Base-by-base conservation (phyloP, 2,113 vertebrate species). In the Urocitellus parryii region DNA sequence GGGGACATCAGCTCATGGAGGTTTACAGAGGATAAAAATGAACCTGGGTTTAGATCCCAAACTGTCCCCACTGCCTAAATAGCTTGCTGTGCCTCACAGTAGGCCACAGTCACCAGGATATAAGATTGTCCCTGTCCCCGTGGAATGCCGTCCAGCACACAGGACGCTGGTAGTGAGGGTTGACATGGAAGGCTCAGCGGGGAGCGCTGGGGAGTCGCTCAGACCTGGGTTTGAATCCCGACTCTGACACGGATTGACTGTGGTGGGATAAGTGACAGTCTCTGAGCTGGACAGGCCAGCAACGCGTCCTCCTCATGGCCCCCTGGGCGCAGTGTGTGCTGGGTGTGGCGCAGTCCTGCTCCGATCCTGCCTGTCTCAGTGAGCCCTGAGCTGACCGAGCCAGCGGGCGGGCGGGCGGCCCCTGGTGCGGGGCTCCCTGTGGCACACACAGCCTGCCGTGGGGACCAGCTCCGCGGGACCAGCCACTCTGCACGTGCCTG, bases 311-410 rank as follows among this genome's bases (percentile, higher is more conserved):
- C 22, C 20, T 24, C 58, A 24, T 13, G 48, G 48, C 12, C 48
- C 10, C 48, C 48, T 11, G 48, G 10, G 48, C 48, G 2, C 6
- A 2, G 37, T 0, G 0, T 18, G 14, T 2, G 20, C 34, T 20
- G 25, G n/a, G 53, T 10, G 2, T 48, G 2, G 11, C 53, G 5
- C 72, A 13, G 22, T n/a, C 37, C 29, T 1, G 25, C 39, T 5
- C 2, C 24, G 1, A 29, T 74, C 45, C 70, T 73, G 18, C 10
- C 27, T 14, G 8, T 20, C 8, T 32, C 77, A 39, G 65, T 18
- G 34, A 16, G 6, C 67, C 85, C 37, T 39, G 37, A 45, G 65
- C 22, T 39, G 4, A 67, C n/a, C 1, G 32, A 78, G 20, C 72
- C 27, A 61, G 56, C 32, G 53, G 84, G 32, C 2, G 25, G 24